These are phyloP conservation scores for Macroglossus sobrinus DNA, from an alignment of 2,113 vertebrate genomes.

Conservation along the genomic window DNA sequence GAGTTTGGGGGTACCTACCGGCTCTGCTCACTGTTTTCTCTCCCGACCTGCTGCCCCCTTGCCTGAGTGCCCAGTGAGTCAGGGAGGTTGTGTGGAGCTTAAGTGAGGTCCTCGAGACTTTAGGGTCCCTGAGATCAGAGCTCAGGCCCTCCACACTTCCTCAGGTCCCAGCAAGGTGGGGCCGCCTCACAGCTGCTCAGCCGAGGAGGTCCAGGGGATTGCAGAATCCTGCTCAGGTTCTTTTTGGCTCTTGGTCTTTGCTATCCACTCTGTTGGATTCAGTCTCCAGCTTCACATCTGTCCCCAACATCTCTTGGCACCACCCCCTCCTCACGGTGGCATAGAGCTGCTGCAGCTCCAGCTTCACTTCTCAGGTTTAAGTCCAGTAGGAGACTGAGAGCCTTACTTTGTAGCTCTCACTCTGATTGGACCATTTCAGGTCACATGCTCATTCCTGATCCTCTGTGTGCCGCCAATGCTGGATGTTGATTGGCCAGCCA, in stretches of 20 bases:
- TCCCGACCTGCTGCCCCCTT: not conserved
- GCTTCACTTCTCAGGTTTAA: not conserved
- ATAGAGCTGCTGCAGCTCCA: not conserved
- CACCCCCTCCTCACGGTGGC: not conserved
- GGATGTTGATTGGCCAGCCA: not conserved
- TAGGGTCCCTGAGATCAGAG: not conserved
- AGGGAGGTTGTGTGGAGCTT: not conserved
- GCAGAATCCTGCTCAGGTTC: not conserved
- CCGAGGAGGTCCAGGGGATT: not conserved
- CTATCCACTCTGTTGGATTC: not conserved
- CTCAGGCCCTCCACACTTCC: not conserved
- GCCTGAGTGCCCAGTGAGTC: not conserved
- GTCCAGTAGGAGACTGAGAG: not conserved
- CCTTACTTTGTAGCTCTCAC: not conserved
- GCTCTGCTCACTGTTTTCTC: not conserved
- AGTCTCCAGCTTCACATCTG: not conserved
- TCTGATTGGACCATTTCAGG: not conserved
- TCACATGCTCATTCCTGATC: not conserved
- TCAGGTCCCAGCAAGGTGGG: not conserved
- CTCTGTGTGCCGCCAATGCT: not conserved
- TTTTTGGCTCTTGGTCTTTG: not conserved
- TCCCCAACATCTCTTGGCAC: not conserved
- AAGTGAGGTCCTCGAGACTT: not conserved
- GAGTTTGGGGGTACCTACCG: not conserved
- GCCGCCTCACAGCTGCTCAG: not conserved